Percentiles rank a stretch among this genome's conserved stretches.
phyloP scores from a whole-genome alignment of 2,888 invertebrate species.

The Meiosimyza platycephala region DNA sequence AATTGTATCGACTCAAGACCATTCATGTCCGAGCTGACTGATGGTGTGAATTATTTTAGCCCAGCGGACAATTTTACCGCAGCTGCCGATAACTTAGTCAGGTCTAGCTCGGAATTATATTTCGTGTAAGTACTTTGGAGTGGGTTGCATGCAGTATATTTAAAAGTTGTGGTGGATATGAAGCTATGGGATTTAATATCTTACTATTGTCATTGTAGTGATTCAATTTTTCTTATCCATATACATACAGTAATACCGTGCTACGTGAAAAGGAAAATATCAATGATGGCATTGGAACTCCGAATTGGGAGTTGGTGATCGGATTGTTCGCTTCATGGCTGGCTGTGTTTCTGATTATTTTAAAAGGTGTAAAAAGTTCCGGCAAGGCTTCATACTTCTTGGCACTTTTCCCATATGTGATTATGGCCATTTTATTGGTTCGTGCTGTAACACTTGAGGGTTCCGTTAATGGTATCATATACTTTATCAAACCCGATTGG shows the following conservation, averaged over 20 bases:
- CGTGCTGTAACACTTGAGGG: constrained; percentile 73
- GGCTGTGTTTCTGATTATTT: constrained; percentile 69
- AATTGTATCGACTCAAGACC: constrained; percentile 63
- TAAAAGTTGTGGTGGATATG: too few species aligned
- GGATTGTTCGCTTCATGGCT: constrained; percentile 70
- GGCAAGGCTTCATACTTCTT: constrained; percentile 81
- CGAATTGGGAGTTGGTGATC: constrained; percentile 69
- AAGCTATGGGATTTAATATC: too few species aligned
- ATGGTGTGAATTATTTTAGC: not conserved
- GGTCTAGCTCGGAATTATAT: constrained; percentile 69
- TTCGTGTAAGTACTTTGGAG: constrained; percentile 68
- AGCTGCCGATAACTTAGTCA: constrained; percentile 53
- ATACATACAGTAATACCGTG: constrained; percentile 69
- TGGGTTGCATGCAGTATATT: constrained; percentile 4
- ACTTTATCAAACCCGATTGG: constrained; percentile 76
- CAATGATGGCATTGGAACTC: constrained; percentile 70
- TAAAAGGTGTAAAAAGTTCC: constrained; percentile 73
- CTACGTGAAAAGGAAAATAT: constrained; percentile 69
- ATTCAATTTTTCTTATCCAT: not conserved
- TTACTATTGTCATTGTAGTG: not conserved
- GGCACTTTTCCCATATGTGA: constrained; percentile 78
- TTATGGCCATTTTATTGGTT: constrained; percentile 75
- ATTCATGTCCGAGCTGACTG: not conserved
- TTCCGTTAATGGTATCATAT: constrained; percentile 72
- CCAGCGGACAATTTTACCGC: constrained; percentile 21